Conservation (phyloP, 2,888 invertebrate genomes). For the Eristalinus sepulchralis region DNA sequence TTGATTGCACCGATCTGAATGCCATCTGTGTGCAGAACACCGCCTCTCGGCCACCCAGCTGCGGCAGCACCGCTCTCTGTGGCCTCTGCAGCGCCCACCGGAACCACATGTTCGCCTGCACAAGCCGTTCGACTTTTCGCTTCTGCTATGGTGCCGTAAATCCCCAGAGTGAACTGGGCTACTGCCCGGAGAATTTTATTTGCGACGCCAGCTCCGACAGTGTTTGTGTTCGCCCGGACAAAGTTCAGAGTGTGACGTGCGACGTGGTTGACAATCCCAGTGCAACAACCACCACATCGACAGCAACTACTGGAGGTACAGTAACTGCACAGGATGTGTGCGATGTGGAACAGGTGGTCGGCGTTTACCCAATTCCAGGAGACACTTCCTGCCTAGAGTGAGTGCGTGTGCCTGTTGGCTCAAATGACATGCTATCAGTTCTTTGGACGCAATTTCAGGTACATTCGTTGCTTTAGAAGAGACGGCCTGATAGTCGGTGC, state of each 20-base stretch:
- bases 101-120: slow-evolving; percentile 77
- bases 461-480: slow-evolving; percentile 74
- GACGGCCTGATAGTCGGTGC: slow-evolving; percentile 23
- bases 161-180: slow-evolving; percentile 75
- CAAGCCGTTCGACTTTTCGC: slow-evolving; percentile 75
- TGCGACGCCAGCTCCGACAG: slow-evolving; percentile 75
- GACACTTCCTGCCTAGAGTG: slow-evolving; percentile 76
- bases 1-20: slow-evolving; percentile 75
- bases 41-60: slow-evolving; percentile 74
- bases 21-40: slow-evolving; percentile 77
- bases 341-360: slow-evolving; percentile 61
- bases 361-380: slow-evolving; percentile 75
- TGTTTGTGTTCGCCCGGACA: slow-evolving; percentile 73
- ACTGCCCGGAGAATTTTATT: slow-evolving; percentile 75
- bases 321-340: slow-evolving; percentile 74
- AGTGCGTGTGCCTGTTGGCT: not conserved
- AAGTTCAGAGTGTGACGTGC: slow-evolving; percentile 73
- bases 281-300: not conserved
- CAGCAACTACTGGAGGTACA: not conserved
- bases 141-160: slow-evolving; percentile 77
- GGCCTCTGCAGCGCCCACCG: slow-evolving; percentile 77
- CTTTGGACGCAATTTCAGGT: slow-evolving; percentile 71
- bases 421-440: not conserved
- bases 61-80: slow-evolving; percentile 77
- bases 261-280: slow-evolving; percentile 73